Base-by-base conservation (phyloP, 2,797 vertebrate genomes). In the Alcedo atthis region DNA sequence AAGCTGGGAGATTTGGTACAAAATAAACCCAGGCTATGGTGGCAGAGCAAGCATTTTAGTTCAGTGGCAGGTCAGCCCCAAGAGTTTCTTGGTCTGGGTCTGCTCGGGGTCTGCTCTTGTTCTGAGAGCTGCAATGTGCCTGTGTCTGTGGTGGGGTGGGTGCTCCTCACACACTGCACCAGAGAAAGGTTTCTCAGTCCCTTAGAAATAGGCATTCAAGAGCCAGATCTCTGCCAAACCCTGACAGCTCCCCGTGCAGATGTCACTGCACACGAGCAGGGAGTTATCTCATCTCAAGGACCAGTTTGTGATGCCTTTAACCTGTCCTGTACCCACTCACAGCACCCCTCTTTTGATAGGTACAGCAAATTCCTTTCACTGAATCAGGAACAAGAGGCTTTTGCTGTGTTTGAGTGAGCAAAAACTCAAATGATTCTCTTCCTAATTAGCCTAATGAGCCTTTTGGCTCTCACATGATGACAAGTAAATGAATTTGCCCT, bases 361-460 rank as follows among this genome's bases (percentile, higher is more conserved):
- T 91, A 57, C 49, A 76, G 82, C 81, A 76, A 73, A 68, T 80
- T 85, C 80, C 43, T 55, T 71, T 84, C 92, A 68, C 0, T 61
- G 67, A 66, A 84, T 74, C 19, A 30, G 55, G 86, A 64, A 12
- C 43, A 84, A 82, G 87, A 93, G 57, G 78, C 33, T 93, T 94
- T 79, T 81, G 28, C 71, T 86, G 81, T 73, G 81, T 94, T 42
- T 93, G 69, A 91, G 87, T 57, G 85, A 96, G 74, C 7, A 2
- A 94, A 95, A 81, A 74, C 74, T 69, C 87, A 96, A 95, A 94
- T 54, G 67, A 28, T n/a, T 86, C 89, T 95, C 87, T 95, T 85
- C 81, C 91, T 96, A 97, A 96, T 97, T 97, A 97, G 70, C 81
- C 53, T 97, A 97, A 97, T 96, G 95, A 97, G 93, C 73, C 90